A percentile compares a stretch with the other conserved stretches of the same genome.
phyloP scores from a whole-genome alignment of 2,797 vertebrate species.

The Xenentodon cancila region DNA sequence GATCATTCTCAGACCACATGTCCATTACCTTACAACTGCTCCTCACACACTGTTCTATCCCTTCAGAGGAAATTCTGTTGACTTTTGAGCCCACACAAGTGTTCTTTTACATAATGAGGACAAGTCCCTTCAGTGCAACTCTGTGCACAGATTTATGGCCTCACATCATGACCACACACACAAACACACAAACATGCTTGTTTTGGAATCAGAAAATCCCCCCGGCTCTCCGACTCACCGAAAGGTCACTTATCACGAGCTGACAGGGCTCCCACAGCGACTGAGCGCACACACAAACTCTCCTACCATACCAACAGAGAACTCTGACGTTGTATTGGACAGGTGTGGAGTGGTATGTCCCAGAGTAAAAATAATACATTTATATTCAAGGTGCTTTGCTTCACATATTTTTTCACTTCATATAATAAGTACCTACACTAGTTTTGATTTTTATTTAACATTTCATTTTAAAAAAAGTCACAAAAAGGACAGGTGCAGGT shows the following conservation, averaged over 20 bases:
- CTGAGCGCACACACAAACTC: background rate
- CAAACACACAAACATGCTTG: background rate
- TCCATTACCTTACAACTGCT: background rate
- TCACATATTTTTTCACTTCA: too few relatives aligned
- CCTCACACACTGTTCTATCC: background rate
- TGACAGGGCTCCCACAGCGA: constrained; percentile 12
- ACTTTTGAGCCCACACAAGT: background rate
- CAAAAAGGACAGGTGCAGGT: too few relatives aligned
- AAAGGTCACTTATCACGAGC: constrained; percentile 12
- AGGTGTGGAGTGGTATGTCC: too few relatives aligned
- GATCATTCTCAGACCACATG: background rate
- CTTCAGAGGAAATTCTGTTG: background rate
- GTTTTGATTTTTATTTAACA: too few relatives aligned
- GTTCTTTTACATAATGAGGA: constrained; percentile 8
- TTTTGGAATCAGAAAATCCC: constrained; percentile 13
- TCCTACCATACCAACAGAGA: background rate
- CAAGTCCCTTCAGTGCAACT: background rate
- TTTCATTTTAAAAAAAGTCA: too few relatives aligned
- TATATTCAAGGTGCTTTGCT: too few relatives aligned
- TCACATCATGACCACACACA: background rate
- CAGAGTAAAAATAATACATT: too few relatives aligned
- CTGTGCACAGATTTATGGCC: constrained; percentile 7
- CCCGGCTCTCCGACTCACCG: constrained; percentile 5
- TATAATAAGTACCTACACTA: too few relatives aligned
- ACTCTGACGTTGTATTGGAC: background rate